Base-by-base conservation (phyloP, 2,113 vertebrate genomes). In the Accipiter virgatus region DNA sequence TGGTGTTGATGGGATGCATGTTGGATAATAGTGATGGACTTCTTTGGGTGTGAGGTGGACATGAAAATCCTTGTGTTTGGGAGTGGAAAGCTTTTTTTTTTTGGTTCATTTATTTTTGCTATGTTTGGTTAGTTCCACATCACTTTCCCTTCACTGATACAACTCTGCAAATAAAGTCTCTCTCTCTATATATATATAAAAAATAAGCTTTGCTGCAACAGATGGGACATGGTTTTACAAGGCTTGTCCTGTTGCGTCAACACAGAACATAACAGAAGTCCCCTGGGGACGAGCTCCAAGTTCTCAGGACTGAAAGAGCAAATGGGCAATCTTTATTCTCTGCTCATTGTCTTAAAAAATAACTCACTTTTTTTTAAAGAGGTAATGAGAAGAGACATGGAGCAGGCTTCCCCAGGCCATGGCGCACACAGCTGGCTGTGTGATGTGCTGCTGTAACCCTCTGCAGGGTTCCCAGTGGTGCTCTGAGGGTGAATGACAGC, bases 331-430 rank as follows among this genome's bases (percentile, higher is more conserved):
- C 71, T 73, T 88, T 34, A 55, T 77, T 85, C 26, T 63, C 78
- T 80, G 74, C n/a, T 68, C 47, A 83, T 74, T 78, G 55, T 90
- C 78, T 95, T 85, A 80, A 82, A 94, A 94, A 97, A 95, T 77
- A 77, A 67, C 81, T 89, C 26, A 1, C 9, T 90, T 40, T 68
- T 38, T 63, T 70, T 42, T 7, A 23, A 73, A 94, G 81, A 32
- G 65, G 11, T 70, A 58, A 91, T 40, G 74, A 62, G 74, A 77
- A 72, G 85, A 80, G 87, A 68, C 62, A 5, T 0, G 0, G 53
- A 59, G 62, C 45, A 63, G 32, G 38, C 38, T 74, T 67, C 92
- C 77, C 40, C 3, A 1, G 90, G 88, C 77, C 17, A 31, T 2
- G 4, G 80, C 0, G 0, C 36, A 3, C 10, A 2, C 12, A 73